A percentile compares a stretch with the other conserved stretches of the same genome.
These are phyloP conservation scores for Perognathus longimembris DNA, from an alignment of 2,113 vertebrate species.

Conservation along the genomic window DNA sequence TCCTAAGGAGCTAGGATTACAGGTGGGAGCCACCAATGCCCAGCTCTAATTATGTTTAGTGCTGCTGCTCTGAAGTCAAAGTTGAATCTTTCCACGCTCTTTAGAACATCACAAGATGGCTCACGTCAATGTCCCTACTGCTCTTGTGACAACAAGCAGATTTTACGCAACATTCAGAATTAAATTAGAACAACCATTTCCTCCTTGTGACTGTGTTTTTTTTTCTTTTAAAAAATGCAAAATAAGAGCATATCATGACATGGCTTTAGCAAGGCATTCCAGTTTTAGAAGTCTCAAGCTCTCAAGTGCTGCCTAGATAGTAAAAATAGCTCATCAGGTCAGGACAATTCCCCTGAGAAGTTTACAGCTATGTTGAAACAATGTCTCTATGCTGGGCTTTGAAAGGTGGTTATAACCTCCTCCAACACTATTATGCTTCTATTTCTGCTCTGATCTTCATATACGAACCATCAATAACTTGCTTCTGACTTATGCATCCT, in stretches of 20 bases:
- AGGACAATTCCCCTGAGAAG: neutral
- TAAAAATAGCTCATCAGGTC: neutral
- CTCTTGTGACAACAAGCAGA: neutral
- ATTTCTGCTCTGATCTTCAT: neutral
- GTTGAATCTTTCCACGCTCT: neutral
- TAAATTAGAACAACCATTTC: neutral
- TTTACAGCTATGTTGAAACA: neutral
- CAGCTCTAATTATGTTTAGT: neutral
- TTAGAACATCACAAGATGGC: neutral
- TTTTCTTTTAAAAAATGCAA: constrained; percentile 24
- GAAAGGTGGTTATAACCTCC: no score
- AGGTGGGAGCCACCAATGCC: no score
- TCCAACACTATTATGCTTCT: neutral
- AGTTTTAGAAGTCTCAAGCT: constrained; percentile 22
- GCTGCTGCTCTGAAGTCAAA: neutral
- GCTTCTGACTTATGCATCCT: neutral
- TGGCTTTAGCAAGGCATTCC: neutral
- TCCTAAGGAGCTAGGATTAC: no score
- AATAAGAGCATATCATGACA: neutral
- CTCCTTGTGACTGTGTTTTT: neutral
- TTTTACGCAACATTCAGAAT: neutral
- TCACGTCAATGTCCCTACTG: neutral
- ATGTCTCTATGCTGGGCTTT: neutral
- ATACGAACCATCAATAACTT: neutral
- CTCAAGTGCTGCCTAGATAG: neutral